Evolutionary conservation across 2,797 vertebrate genomes (phyloP).

Genomic region (Graptemys geographica): DNA sequence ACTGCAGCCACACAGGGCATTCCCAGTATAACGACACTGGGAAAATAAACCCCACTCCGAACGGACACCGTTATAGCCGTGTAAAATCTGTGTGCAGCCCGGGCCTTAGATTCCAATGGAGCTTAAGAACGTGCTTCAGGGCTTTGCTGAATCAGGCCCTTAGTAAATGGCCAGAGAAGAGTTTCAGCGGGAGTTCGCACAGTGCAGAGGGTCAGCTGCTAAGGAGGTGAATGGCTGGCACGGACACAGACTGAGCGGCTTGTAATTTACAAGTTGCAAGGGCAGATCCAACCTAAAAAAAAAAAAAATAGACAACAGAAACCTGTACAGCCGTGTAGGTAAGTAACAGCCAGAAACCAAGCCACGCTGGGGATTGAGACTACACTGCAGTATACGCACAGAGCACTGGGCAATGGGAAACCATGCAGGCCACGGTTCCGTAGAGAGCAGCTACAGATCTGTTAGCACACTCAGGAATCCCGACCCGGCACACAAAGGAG

Average conservation of each 20-base stretch:
- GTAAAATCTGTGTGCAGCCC: not conserved
- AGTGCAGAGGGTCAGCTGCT: not conserved
- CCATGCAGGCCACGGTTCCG: not conserved
- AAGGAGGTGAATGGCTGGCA: not conserved
- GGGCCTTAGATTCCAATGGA: not conserved
- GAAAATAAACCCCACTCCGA: not conserved
- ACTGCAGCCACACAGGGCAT: too few relatives aligned
- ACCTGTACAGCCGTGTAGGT: too few relatives aligned
- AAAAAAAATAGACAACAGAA: too few relatives aligned
- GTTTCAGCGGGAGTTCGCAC: not conserved
- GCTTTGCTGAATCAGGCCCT: not conserved
- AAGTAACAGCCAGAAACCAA: not conserved
- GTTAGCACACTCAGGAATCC: not conserved
- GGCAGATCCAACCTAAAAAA: too few relatives aligned
- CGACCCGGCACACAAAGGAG: not conserved
- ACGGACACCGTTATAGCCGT: not conserved
- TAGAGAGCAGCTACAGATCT: not conserved
- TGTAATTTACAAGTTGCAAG: too few relatives aligned
- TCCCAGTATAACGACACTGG: too few relatives aligned
- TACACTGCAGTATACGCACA: not conserved
- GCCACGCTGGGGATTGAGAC: not conserved
- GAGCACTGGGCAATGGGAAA: not conserved
- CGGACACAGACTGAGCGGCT: not conserved
- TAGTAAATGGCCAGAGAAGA: not conserved
- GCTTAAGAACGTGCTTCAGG: not conserved